phyloP scores from a whole-genome alignment of 2,888 invertebrate species.

The Idaea biselata region DNA sequence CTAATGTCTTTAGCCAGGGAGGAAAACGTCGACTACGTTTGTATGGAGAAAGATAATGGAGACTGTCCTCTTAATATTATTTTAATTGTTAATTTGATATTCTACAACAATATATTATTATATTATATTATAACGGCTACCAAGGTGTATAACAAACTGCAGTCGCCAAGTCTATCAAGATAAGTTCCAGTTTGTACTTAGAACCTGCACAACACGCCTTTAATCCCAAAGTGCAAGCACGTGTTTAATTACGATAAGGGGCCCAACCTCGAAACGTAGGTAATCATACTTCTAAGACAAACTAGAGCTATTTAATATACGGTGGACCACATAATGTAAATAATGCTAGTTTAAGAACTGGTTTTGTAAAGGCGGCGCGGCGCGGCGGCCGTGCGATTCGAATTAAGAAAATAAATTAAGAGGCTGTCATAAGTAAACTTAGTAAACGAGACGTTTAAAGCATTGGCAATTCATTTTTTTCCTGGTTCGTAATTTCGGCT shows the following conservation, averaged over 20 bases:
- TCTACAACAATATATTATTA: too few relatives aligned
- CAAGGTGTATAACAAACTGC: too few relatives aligned
- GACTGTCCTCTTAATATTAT: too few relatives aligned
- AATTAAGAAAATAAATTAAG: background rate
- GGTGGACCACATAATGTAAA: conserved; percentile 9
- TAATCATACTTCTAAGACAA: conserved; percentile 19
- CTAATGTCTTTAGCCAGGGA: too few relatives aligned
- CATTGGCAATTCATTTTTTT: too few relatives aligned
- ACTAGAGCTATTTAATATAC: conserved; percentile 13
- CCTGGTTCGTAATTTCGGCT: too few relatives aligned
- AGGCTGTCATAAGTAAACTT: background rate
- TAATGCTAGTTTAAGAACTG: conserved; percentile 10
- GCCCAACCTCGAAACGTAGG: conserved; percentile 16
- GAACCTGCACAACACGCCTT: conserved; percentile 4
- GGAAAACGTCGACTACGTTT: too few relatives aligned
- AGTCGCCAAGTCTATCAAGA: conserved; percentile 3
- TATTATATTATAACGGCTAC: too few relatives aligned
- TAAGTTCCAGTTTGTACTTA: conserved; percentile 20
- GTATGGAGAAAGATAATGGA: too few relatives aligned
- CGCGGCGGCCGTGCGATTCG: background rate
- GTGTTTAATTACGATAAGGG: conserved; percentile 15
- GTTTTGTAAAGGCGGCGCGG: background rate
- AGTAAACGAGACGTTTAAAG: too few relatives aligned
- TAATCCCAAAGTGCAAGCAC: conserved; percentile 9
- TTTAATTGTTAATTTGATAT: too few relatives aligned